Evolutionary conservation across 2,888 invertebrate species (phyloP), one percentile per base, ranked within the genome.

Genomic region (Ypsolopha scabrella): DNA sequence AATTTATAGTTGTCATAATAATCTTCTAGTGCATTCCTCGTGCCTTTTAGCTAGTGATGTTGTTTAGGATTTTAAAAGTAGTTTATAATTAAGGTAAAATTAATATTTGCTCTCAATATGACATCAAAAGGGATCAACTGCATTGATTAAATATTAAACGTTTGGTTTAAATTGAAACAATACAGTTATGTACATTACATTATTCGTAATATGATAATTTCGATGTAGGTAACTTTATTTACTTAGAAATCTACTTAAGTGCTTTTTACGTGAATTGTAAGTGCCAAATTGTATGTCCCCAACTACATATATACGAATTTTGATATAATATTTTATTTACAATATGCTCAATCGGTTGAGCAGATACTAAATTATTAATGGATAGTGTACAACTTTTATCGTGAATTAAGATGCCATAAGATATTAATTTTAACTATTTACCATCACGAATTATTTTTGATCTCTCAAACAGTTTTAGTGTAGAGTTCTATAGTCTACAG

Each of bases 1-100:
- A 24, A 24, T 24, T 24, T 24, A 24, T 24, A 24, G 24, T 24
- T 24, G 24, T 24, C 24, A 24, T 24, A 24, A 24, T 4, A 24
- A n/a, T n/a, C 51, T 70, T 68, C 68, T 72, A 60, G 74, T 75
- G 85, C 85, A 85, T 86, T 86, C 85, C 77, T 66, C 66, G 83
- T 85, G 85, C 85, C 85, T 85, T 83, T 79, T 65, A 24, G 24
- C 4, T 24, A 24, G 24, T 24, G 24, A n/a, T n/a, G n/a, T n/a
- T n/a, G n/a, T n/a, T n/a, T 63, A 60, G 54, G 52, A 41, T 49
- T 47, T 47, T 48, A 49, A 24, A 11, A 33, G 33, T 52, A 33
- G 34, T 41, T 34, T 34, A 6, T 8, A 33, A 35, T 8, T n/a
- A 11, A 34, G 34, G 24, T 24, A 24, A 24, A 24, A 24, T 24